Evolutionary conservation across 2,797 vertebrate species (phyloP).

Genomic region (Catostomus latipinnis): DNA sequence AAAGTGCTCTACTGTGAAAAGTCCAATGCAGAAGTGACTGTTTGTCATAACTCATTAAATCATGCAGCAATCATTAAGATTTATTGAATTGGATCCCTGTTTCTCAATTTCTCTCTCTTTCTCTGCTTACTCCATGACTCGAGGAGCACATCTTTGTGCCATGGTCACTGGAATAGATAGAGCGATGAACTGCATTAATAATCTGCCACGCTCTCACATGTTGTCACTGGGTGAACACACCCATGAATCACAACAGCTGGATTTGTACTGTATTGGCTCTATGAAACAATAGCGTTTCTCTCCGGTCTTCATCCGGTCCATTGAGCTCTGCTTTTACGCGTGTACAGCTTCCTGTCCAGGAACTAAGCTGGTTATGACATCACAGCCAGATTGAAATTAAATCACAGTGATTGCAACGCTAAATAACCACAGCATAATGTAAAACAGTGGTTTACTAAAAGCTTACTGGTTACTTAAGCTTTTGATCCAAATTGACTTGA

Average conservation of each 20-base stretch:
- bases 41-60: constrained; percentile 55
- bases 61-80: neutral
- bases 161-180: neutral
- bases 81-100: no score
- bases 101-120: no score
- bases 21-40: constrained; percentile 40
- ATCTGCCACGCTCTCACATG: constrained; percentile 19
- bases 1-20: constrained; percentile 34
- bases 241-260: constrained; percentile 36
- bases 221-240: constrained; percentile 7
- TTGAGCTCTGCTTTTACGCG: constrained; percentile 35
- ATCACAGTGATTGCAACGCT: neutral
- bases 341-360: constrained; percentile 52
- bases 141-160: neutral
- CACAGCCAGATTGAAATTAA: constrained; percentile 9
- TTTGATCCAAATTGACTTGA: no score
- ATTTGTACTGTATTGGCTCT: constrained; percentile 66
- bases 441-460: neutral
- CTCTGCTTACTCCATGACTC: neutral
- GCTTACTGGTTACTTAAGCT: no score
- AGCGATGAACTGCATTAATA: neutral
- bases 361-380: constrained; percentile 45
- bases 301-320: constrained; percentile 55
- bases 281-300: constrained; percentile 76
- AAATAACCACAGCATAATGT: neutral